Conservation (phyloP, 2,888 invertebrate genomes). For the Noctua fimbriata region DNA sequence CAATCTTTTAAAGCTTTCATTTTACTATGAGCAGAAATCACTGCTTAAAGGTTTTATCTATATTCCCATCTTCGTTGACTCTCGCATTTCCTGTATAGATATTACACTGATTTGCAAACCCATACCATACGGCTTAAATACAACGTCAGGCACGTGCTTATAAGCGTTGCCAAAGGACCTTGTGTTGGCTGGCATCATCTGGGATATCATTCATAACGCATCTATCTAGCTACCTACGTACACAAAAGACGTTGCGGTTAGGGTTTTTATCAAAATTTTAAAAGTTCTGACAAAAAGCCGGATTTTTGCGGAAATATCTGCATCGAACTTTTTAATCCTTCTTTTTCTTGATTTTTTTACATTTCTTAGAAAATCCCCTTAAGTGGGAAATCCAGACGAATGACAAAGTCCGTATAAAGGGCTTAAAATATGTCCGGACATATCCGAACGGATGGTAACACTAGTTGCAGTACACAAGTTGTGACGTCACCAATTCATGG, state of each 20-base stretch:
- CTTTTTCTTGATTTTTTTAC: neutral
- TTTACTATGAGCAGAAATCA: neutral
- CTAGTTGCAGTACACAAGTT: slow-evolving; percentile 30
- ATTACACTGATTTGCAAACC: slow-evolving; percentile 14
- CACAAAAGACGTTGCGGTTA: neutral
- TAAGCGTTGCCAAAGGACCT: slow-evolving; percentile 43
- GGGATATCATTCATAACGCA: slow-evolving; percentile 30
- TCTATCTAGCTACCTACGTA: too few relatives aligned
- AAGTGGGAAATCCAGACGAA: neutral
- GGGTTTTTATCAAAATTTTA: neutral
- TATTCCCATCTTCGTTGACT: neutral
- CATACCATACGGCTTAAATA: neutral
- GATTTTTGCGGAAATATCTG: neutral
- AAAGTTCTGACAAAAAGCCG: neutral
- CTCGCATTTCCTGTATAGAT: slow-evolving; percentile 5
- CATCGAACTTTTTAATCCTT: neutral
- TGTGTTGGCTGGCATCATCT: slow-evolving; percentile 33
- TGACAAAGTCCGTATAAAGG: neutral
- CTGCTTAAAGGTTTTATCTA: neutral
- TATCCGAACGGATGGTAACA: neutral
- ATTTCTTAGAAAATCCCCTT: neutral
- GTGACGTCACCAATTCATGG: slow-evolving; percentile 58
- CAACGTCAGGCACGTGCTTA: slow-evolving; percentile 5
- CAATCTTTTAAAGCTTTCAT: neutral
- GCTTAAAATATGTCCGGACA: neutral